phyloP scores from a whole-genome alignment of 2,888 invertebrate genomes.

The Dryocosmus kuriphilus region DNA sequence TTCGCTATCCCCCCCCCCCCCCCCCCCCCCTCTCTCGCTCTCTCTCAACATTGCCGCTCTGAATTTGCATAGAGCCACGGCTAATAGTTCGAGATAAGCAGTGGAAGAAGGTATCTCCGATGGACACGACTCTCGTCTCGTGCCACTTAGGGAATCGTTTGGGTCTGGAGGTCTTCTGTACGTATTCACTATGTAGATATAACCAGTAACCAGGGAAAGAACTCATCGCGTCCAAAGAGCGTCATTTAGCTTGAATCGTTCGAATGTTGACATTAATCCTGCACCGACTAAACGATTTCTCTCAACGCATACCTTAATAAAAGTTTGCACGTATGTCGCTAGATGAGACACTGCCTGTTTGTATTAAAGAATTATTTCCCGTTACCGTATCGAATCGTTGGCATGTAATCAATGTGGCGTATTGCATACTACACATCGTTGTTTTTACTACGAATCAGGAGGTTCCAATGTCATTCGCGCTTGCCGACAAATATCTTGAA shows the following conservation, averaged over 20 bases:
- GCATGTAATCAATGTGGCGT: constrained; percentile 27
- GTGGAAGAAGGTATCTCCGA: constrained; percentile 61
- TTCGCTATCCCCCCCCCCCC: constrained; percentile 24
- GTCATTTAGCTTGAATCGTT: constrained; percentile 27
- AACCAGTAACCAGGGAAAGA: constrained; percentile 30
- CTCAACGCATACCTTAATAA: constrained; percentile 23
- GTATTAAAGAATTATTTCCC: constrained; percentile 60
- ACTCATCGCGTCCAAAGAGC: constrained; percentile 4
- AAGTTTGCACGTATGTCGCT: constrained; percentile 12
- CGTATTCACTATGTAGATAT: constrained; percentile 29
- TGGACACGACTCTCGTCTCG: constrained; percentile 46
- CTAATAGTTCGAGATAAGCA: constrained; percentile 73
- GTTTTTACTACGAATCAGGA: constrained; percentile 18
- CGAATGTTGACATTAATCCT: constrained; percentile 34
- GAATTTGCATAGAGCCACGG: constrained; percentile 73
- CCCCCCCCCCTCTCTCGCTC: constrained; percentile 48
- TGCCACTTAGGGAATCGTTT: constrained; percentile 55
- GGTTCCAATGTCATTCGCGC: constrained; percentile 28
- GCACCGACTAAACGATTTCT: constrained; percentile 27
- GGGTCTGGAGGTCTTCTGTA: neutral
- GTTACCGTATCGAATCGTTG: constrained; percentile 59
- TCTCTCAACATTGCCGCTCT: constrained; percentile 60
- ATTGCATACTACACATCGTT: constrained; percentile 35
- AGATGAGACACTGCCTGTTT: constrained; percentile 26
- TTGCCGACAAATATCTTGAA: constrained; percentile 28